Evolutionary conservation across 2,888 invertebrate species (phyloP).

Genomic region (Dione vanillae): DNA sequence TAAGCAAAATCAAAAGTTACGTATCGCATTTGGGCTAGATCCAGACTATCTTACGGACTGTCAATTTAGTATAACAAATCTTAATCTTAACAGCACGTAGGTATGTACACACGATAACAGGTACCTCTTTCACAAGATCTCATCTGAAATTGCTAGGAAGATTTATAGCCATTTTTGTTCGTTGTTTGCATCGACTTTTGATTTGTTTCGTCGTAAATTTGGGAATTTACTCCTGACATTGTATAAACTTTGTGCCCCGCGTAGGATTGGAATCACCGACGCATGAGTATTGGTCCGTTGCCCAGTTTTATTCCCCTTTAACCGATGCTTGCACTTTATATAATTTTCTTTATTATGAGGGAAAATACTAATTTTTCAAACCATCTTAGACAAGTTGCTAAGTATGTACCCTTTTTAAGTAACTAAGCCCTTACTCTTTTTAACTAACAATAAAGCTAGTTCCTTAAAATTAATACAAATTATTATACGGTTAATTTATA

Average conservation of each 20-base stretch:
- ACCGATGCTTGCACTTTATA: neutral
- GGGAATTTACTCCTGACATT: conserved; percentile 55
- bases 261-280: conserved; percentile 41
- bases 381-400: neutral
- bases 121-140: conserved; percentile 69
- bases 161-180: conserved; percentile 62
- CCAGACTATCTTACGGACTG: conserved; percentile 36
- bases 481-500: too few species aligned
- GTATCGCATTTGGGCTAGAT: conserved; percentile 20
- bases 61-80: conserved; percentile 47
- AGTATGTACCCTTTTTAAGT: too few species aligned
- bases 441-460: too few species aligned
- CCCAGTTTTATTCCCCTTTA: conserved; percentile 36
- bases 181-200: conserved; percentile 71
- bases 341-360: neutral
- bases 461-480: too few species aligned
- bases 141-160: conserved; percentile 73
- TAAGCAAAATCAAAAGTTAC: neutral
- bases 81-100: conserved; percentile 47
- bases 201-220: conserved; percentile 72
- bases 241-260: conserved; percentile 46
- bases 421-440: too few species aligned
- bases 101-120: conserved; percentile 49
- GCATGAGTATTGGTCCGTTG: conserved; percentile 42
- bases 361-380: neutral